These are phyloP conservation scores for Metopia argyrocephala DNA, from an alignment of 2,888 invertebrate species.

Conservation along the genomic window DNA sequence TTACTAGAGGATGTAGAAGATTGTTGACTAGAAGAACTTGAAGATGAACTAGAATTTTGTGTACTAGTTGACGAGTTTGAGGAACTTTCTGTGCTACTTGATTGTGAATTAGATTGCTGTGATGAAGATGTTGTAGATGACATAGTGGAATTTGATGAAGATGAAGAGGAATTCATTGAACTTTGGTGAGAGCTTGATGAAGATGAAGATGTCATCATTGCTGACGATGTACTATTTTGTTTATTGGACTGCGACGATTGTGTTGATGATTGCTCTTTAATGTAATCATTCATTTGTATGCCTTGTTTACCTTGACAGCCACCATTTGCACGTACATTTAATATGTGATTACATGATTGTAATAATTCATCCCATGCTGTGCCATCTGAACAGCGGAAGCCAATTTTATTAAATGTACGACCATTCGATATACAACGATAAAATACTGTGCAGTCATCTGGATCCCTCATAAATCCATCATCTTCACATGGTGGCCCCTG, in stretches of 20 bases:
- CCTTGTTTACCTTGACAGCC: constrained; percentile 72
- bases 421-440: constrained; percentile 86
- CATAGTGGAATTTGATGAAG: constrained; percentile 65
- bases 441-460: constrained; percentile 85
- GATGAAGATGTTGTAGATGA: constrained; percentile 65
- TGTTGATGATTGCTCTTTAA: constrained; percentile 69
- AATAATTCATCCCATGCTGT: constrained; percentile 87
- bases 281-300: constrained; percentile 65
- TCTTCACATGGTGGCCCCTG: constrained; percentile 79
- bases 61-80: constrained; percentile 52
- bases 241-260: constrained; percentile 69
- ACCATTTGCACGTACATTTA: constrained; percentile 82
- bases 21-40: constrained; percentile 47
- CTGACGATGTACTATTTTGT: constrained; percentile 70
- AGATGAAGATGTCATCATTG: constrained; percentile 66
- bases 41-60: constrained; percentile 57
- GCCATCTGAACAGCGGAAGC: constrained; percentile 86
- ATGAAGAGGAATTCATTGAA: constrained; percentile 66
- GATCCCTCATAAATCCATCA: constrained; percentile 86
- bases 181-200: constrained; percentile 69
- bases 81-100: constrained; percentile 65
- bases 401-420: constrained; percentile 82
- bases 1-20: constrained; percentile 60
- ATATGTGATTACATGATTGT: constrained; percentile 85
- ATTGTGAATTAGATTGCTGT: constrained; percentile 57